phyloP scores from a whole-genome alignment of 2,797 vertebrate species.

The Myripristis jacobus region DNA sequence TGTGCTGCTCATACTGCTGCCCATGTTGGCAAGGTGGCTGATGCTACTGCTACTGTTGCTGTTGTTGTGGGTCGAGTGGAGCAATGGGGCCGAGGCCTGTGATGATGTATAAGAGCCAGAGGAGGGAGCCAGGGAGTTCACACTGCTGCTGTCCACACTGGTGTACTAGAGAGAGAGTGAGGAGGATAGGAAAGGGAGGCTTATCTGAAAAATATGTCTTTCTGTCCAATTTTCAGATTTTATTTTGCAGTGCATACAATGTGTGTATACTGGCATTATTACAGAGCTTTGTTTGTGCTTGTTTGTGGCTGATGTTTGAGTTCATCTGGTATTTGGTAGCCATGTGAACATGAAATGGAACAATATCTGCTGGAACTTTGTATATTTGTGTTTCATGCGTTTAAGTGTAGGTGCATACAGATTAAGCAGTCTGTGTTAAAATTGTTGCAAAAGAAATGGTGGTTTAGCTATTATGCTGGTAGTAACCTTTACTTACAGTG shows the following conservation, averaged over 20 bases:
- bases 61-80: conserved; percentile 75
- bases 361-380: neutral
- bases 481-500: conserved; percentile 83
- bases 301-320: too few species aligned
- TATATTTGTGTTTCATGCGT: neutral
- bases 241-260: too few species aligned
- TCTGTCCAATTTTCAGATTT: neutral
- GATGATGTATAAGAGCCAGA: conserved; percentile 79
- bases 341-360: too few species aligned
- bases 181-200: neutral
- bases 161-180: conserved; percentile 84
- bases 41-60: conserved; percentile 77
- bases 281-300: too few species aligned
- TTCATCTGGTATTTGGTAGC: too few species aligned
- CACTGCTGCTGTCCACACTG: conserved; percentile 85
- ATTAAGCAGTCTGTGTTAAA: neutral
- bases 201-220: accelerated
- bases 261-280: too few species aligned
- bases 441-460: neutral
- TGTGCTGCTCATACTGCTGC: conserved; percentile 71
- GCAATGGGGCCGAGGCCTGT: conserved; percentile 63
- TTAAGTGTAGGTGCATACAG: neutral
- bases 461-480: neutral
- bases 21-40: conserved; percentile 73
- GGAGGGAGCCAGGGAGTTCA: conserved; percentile 83